Evolutionary conservation across 1,140 invertebrate genomes (phyloP).

Genomic region (Bombus sibiricus): DNA sequence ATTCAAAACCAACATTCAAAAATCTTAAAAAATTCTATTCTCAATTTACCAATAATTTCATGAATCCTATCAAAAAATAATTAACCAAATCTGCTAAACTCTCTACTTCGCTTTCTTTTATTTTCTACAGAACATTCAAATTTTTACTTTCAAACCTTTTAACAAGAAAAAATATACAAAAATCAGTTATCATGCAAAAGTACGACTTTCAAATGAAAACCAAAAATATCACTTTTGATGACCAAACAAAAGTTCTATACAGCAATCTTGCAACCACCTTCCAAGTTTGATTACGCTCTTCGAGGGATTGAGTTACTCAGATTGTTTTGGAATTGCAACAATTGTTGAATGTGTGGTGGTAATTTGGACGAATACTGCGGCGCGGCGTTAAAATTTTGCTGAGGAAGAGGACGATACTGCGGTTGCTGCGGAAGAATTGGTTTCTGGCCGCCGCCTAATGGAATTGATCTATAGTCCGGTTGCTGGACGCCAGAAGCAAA

Average conservation of each 20-base stretch:
- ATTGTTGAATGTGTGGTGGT: conserved; percentile 60
- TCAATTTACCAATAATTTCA: too few relatives aligned
- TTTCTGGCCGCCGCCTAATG: conserved; percentile 41
- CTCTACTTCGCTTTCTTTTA: too few relatives aligned
- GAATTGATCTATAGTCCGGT: conserved; percentile 68
- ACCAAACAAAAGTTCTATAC: too few relatives aligned
- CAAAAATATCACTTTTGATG: not conserved
- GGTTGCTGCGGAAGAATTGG: conserved; percentile 56
- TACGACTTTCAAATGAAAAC: not conserved
- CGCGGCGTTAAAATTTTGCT: not conserved
- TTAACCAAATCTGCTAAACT: too few relatives aligned
- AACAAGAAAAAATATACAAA: not conserved
- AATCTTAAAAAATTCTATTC: too few relatives aligned
- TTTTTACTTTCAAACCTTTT: not conserved
- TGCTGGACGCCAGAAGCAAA: conserved; percentile 62
- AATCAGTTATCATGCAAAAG: too few relatives aligned
- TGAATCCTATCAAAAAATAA: too few relatives aligned
- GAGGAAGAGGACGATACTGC: conserved; percentile 32
- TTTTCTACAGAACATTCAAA: too few relatives aligned
- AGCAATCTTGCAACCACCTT: not conserved
- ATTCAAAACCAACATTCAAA: too few relatives aligned
- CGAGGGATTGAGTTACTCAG: conserved; percentile 46
- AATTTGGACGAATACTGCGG: conserved; percentile 55
- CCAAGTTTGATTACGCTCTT: not conserved
- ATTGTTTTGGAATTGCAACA: conserved; percentile 53